Conservation (phyloP, 1,140 invertebrate species). For the Trichomalopsis sarcophagae region DNA sequence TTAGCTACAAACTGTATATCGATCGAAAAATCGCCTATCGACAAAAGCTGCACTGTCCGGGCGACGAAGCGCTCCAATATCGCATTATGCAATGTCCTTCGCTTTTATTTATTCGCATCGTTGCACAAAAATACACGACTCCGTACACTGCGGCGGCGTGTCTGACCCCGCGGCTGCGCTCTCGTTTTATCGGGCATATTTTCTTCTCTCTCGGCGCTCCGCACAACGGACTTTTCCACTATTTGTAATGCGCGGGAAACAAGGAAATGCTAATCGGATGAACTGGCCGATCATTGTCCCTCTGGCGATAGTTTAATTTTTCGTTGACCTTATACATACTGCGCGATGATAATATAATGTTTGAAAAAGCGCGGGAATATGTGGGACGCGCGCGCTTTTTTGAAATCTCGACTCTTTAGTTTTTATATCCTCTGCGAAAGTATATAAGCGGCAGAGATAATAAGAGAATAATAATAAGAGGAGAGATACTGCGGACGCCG, state of each 20-base stretch:
- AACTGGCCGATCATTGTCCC: neutral
- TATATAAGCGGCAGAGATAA: too few relatives aligned
- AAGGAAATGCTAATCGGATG: conserved; percentile 14
- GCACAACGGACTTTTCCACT: conserved; percentile 1
- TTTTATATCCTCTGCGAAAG: neutral
- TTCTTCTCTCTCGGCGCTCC: neutral
- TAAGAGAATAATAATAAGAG: neutral
- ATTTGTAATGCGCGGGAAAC: neutral
- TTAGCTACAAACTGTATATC: neutral
- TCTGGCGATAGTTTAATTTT: neutral
- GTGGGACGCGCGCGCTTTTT: neutral
- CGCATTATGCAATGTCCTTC: neutral
- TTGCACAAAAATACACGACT: neutral
- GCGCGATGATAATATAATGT: neutral
- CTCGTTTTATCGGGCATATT: conserved; percentile 4
- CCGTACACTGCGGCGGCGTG: neutral
- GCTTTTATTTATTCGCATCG: neutral
- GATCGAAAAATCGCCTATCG: neutral
- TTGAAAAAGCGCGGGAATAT: neutral
- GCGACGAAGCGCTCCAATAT: neutral
- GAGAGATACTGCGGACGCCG: neutral
- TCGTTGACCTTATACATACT: neutral
- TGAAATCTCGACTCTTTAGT: neutral
- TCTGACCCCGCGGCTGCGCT: neutral
- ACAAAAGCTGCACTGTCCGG: neutral